Conservation (phyloP, 2,113 vertebrate genomes). For the Embiotoca jacksoni region DNA sequence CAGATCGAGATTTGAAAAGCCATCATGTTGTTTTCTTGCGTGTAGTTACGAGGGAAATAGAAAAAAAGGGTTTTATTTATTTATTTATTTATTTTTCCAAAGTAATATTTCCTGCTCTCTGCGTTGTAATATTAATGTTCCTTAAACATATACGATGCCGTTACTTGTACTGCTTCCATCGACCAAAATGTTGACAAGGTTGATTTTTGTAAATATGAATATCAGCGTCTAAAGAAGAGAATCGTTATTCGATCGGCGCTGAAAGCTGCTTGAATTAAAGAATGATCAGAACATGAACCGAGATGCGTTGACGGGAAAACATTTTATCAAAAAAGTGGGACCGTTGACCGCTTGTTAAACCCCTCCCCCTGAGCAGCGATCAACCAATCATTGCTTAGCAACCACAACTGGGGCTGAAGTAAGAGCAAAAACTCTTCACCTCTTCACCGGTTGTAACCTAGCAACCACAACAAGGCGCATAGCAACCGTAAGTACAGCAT, state of each 20-base stretch:
- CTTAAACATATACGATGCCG: constrained; percentile 16
- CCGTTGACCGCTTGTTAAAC: constrained; percentile 6
- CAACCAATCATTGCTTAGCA: neutral
- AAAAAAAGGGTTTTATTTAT: constrained; percentile 22
- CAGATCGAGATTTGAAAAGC: constrained; percentile 20
- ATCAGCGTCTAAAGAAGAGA: neutral
- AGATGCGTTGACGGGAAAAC: neutral
- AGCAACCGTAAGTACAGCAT: too few relatives aligned
- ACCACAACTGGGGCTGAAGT: too few relatives aligned
- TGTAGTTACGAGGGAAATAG: constrained; percentile 7
- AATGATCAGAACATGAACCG: neutral
- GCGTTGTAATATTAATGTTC: constrained; percentile 22
- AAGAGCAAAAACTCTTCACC: too few relatives aligned
- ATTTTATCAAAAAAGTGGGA: neutral
- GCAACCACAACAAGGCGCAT: too few relatives aligned
- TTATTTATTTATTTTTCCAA: constrained; percentile 51
- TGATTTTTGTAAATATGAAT: constrained; percentile 41
- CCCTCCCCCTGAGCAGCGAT: neutral
- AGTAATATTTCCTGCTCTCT: constrained; percentile 29
- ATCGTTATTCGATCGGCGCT: neutral
- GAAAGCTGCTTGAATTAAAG: constrained; percentile 28
- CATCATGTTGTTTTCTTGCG: neutral
- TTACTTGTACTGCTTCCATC: constrained; percentile 37
- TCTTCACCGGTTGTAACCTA: too few relatives aligned
- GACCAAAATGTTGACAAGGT: constrained; percentile 9